These are phyloP conservation scores for Potorous gilbertii DNA, from an alignment of 2,797 vertebrate species.

Conservation along the genomic window DNA sequence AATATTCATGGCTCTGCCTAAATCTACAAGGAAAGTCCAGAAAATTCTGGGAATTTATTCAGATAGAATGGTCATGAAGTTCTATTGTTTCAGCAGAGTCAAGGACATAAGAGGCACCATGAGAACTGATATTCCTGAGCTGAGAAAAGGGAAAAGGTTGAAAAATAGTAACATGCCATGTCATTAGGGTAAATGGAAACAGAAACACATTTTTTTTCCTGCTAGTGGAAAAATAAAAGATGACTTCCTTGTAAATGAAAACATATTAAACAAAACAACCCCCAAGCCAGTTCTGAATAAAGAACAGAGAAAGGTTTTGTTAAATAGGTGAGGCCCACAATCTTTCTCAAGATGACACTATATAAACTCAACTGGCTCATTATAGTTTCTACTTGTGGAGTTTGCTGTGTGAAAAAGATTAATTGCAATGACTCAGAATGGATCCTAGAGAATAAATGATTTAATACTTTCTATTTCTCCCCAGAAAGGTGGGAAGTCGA, in stretches of 20 bases:
- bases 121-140: constrained; percentile 15
- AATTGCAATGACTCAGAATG: not conserved
- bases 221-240: not conserved
- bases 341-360: not conserved
- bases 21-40: constrained; percentile 6
- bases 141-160: constrained; percentile 12
- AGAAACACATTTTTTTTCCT: constrained; percentile 21
- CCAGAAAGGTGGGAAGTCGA: not conserved
- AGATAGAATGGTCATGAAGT: constrained; percentile 39
- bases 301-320: not conserved
- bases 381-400: not conserved
- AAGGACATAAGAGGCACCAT: not conserved
- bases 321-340: not conserved
- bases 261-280: not conserved
- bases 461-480: not conserved
- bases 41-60: constrained; percentile 41
- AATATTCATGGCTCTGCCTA: constrained; percentile 32
- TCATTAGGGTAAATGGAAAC: not conserved
- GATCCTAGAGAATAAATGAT: not conserved
- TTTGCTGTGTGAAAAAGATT: not conserved
- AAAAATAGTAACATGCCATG: not conserved
- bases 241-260: not conserved
- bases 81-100: constrained; percentile 33
- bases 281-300: not conserved
- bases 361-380: not conserved